A percentile compares a stretch with the other conserved stretches of the same genome.
Evolutionary conservation across 2,113 vertebrate species (phyloP).

Genomic region (Chaenogobius annularis): DNA sequence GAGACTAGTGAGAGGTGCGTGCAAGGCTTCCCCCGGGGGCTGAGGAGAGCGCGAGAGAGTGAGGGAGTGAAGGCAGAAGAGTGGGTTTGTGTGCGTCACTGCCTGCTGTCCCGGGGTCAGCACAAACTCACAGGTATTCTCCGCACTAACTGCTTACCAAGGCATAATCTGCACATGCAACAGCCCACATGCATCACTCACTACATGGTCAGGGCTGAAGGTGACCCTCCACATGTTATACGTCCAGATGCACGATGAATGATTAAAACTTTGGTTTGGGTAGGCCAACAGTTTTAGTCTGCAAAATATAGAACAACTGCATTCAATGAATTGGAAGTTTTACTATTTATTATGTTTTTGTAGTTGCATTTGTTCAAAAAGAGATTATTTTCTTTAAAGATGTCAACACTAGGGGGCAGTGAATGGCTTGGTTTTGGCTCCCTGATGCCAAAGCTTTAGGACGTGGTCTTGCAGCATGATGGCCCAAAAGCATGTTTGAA

Average conservation of each 20-base stretch:
- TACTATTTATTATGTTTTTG: not conserved
- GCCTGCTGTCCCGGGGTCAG: slow-evolving; percentile 51
- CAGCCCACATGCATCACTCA: slow-evolving; percentile 16
- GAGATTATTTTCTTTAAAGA: not conserved
- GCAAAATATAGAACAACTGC: not conserved
- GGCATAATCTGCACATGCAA: slow-evolving; percentile 62
- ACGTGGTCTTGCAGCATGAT: not conserved
- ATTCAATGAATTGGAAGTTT: not conserved
- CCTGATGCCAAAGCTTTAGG: not conserved
- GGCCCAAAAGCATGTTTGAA: not conserved
- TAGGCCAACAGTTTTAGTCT: not conserved
- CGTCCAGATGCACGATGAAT: not conserved
- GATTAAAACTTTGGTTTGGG: not conserved
- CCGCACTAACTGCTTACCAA: slow-evolving; percentile 28
- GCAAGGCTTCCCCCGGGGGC: slow-evolving; percentile 50
- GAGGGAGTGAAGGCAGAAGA: slow-evolving; percentile 10
- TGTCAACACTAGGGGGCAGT: not conserved
- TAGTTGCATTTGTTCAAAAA: not conserved
- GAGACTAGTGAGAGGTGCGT: slow-evolving; percentile 63
- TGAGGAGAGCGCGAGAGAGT: slow-evolving; percentile 31
- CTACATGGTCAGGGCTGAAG: too few relatives aligned
- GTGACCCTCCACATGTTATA: not conserved
- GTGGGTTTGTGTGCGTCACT: slow-evolving; percentile 29
- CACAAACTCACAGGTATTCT: slow-evolving; percentile 55
- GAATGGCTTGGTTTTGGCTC: not conserved